phyloP scores from a whole-genome alignment of 2,888 invertebrate genomes.

The Athetis lepigone region DNA sequence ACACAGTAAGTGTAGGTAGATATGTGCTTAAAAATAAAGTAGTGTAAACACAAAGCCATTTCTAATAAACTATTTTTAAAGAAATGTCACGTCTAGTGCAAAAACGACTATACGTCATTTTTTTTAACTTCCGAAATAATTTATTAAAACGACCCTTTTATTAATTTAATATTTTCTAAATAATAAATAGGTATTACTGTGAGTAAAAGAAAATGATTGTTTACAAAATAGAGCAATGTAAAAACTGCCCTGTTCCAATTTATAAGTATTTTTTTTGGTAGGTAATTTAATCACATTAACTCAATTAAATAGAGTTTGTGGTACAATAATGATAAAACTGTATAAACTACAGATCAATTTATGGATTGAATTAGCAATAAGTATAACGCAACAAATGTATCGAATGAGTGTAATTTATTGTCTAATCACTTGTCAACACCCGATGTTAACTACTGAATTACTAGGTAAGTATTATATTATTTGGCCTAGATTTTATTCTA shows the following conservation, averaged over 20 bases:
- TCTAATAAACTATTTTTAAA: neutral
- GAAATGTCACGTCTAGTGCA: neutral
- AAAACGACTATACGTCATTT: too few species aligned
- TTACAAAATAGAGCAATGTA: neutral
- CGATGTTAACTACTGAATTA: constrained; percentile 54
- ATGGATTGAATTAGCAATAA: neutral
- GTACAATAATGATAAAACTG: neutral
- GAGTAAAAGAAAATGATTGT: too few species aligned
- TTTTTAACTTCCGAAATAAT: too few species aligned
- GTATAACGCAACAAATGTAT: constrained; percentile 31
- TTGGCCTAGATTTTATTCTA: constrained; percentile 59
- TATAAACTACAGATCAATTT: neutral
- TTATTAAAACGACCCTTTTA: constrained; percentile 2
- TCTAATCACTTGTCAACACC: constrained; percentile 75
- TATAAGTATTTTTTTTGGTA: too few species aligned
- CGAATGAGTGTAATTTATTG: constrained; percentile 72
- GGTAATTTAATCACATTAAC: too few species aligned
- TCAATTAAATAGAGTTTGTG: neutral
- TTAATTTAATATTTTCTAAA: neutral
- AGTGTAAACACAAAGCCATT: neutral
- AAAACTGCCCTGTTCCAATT: neutral
- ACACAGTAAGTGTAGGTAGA: neutral
- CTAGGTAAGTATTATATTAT: constrained; percentile 51
- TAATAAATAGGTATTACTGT: too few species aligned
- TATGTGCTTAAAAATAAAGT: neutral